phyloP scores from a whole-genome alignment of 2,113 vertebrate species.

The Probosciger aterrimus region DNA sequence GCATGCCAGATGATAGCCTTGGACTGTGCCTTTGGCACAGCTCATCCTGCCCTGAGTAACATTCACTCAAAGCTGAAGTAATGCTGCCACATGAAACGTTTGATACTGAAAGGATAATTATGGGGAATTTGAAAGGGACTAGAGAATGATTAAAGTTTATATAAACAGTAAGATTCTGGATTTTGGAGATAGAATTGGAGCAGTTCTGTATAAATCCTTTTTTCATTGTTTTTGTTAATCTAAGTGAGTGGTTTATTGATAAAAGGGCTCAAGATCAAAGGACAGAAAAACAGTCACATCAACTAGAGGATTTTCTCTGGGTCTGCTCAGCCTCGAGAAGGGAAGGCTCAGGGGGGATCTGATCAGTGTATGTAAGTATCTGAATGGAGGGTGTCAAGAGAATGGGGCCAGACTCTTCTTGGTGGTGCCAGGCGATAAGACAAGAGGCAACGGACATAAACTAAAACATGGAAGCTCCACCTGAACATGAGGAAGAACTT shows the following conservation, averaged over 20 bases:
- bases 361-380: neutral
- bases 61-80: conserved; percentile 18
- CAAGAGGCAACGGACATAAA: neutral
- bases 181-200: conserved; percentile 18
- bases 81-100: conserved; percentile 27
- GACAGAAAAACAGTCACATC: neutral
- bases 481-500: neutral
- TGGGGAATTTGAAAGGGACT: conserved; percentile 8
- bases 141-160: conserved; percentile 28
- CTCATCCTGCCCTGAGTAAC: neutral
- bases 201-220: neutral
- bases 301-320: neutral
- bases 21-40: conserved; percentile 24
- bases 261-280: neutral
- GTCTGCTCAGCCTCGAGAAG: neutral
- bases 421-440: neutral
- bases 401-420: neutral
- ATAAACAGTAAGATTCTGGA: conserved; percentile 3
- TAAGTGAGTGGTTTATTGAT: conserved; percentile 15
- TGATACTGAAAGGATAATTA: conserved; percentile 19
- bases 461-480: neutral
- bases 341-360: neutral
- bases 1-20: conserved; percentile 2
- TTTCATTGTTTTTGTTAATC: conserved; percentile 9
- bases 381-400: neutral